A percentile compares a stretch with the other conserved stretches of the same genome.
These are phyloP conservation scores for Chaenocephalus aceratus DNA, from an alignment of 2,113 vertebrate species.

Conservation along the genomic window DNA sequence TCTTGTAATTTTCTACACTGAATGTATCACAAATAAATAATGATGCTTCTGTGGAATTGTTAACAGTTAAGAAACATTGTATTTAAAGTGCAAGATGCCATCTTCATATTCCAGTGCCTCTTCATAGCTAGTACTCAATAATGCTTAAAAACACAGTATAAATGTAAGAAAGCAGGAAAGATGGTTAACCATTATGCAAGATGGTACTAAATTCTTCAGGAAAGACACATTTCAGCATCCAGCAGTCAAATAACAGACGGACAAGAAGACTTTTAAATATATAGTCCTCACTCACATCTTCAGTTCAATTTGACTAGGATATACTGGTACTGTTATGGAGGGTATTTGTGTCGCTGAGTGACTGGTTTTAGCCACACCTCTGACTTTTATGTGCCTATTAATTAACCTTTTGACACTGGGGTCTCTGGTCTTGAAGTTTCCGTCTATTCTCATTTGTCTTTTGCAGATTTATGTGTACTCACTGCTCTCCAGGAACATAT, in stretches of 20 bases:
- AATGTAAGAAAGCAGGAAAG: neutral
- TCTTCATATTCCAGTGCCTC: neutral
- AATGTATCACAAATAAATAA: constrained; percentile 33
- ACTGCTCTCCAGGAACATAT: constrained; percentile 42
- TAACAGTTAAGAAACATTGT: neutral
- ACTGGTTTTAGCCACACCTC: neutral
- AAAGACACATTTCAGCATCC: too few species aligned
- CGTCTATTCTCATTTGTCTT: constrained; percentile 3
- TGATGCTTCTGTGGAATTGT: constrained; percentile 10
- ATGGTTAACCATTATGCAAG: neutral
- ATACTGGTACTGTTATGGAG: too few species aligned
- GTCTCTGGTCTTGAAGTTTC: neutral
- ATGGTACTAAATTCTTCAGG: neutral
- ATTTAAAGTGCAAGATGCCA: neutral
- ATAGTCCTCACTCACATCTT: too few species aligned
- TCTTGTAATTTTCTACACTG: neutral
- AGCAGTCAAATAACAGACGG: neutral
- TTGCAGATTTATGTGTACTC: constrained; percentile 11
- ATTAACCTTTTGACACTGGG: neutral
- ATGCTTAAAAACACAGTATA: neutral
- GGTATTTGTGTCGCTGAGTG: too few species aligned
- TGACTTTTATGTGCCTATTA: neutral
- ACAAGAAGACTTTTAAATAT: neutral
- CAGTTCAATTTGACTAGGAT: neutral
- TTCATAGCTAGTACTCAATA: neutral